Percentiles rank a stretch among this genome's conserved stretches.
phyloP scores from a whole-genome alignment of 2,113 vertebrate species.

The Syngnathoides biaculeatus region DNA sequence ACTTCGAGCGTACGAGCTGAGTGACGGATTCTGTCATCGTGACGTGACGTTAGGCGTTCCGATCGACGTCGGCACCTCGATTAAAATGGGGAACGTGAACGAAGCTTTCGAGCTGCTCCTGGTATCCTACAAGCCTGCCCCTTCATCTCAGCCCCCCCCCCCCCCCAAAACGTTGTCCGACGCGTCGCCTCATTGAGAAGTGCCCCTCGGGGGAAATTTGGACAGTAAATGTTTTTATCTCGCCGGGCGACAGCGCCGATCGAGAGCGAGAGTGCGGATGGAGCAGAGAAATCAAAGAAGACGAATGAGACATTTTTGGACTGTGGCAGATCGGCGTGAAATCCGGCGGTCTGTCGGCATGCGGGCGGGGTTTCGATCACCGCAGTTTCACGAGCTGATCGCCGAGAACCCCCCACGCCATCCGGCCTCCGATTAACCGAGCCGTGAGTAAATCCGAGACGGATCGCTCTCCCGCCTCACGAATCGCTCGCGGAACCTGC shows the following conservation, averaged over 20 bases:
- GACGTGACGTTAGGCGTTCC: too few species aligned
- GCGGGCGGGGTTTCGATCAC: conserved; percentile 10
- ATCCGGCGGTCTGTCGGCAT: not conserved
- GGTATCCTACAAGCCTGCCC: not conserved
- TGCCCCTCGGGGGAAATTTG: conserved; percentile 35
- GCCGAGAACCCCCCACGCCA: conserved; percentile 1
- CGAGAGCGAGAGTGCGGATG: conserved; percentile 54
- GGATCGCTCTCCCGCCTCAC: conserved; percentile 52
- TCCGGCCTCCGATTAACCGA: conserved; percentile 62
- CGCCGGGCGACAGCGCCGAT: conserved; percentile 56
- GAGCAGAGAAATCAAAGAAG: conserved; percentile 29
- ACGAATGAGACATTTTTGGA: conserved; percentile 18
- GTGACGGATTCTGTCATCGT: too few species aligned
- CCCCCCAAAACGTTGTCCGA: conserved; percentile 21
- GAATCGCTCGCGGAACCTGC: conserved; percentile 54
- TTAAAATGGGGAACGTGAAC: too few species aligned
- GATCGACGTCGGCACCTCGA: too few species aligned
- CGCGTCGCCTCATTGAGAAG: conserved; percentile 24
- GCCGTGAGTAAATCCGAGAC: conserved; percentile 58
- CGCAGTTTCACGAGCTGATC: conserved; percentile 51
- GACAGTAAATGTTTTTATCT: conserved; percentile 50
- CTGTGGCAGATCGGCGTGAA: conserved; percentile 13
- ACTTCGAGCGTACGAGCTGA: too few species aligned
- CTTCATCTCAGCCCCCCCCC: conserved; percentile 10
- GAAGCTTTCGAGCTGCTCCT: too few species aligned